Evolutionary conservation across 2,888 invertebrate genomes (phyloP).

Genomic region (Anthophora plumipes): DNA sequence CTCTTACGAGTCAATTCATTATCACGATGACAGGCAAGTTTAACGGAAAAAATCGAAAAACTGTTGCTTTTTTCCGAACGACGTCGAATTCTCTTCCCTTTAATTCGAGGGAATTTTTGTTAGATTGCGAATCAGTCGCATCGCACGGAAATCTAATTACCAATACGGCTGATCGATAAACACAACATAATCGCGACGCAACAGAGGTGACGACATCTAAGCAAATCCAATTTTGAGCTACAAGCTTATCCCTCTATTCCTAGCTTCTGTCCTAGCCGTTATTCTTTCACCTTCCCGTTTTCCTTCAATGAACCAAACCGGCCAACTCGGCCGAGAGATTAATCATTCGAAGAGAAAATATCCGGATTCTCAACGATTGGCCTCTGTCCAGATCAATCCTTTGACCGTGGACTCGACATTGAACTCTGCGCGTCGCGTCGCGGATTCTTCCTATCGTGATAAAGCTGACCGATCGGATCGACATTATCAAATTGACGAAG

Average conservation of each 20-base stretch:
- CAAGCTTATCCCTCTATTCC: neutral
- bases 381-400: conserved; percentile 64
- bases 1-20: too few species aligned
- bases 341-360: conserved; percentile 41
- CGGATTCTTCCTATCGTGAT: neutral
- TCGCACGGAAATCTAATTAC: neutral
- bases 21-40: too few species aligned
- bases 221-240: conserved; percentile 24
- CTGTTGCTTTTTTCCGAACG: too few species aligned
- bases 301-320: neutral
- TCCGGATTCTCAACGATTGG: conserved; percentile 53
- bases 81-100: neutral
- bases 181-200: too few species aligned
- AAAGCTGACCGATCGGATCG: neutral
- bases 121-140: neutral
- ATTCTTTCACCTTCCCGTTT: neutral
- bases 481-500: too few species aligned
- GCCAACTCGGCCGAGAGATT: neutral
- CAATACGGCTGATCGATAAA: neutral
- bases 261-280: neutral
- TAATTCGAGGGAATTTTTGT: neutral
- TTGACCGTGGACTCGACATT: conserved; percentile 74
- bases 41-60: too few species aligned
- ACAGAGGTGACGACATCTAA: neutral
- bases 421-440: conserved; percentile 24